Evolutionary conservation across 2,888 invertebrate genomes (phyloP).

Genomic region (Acleris emargana): DNA sequence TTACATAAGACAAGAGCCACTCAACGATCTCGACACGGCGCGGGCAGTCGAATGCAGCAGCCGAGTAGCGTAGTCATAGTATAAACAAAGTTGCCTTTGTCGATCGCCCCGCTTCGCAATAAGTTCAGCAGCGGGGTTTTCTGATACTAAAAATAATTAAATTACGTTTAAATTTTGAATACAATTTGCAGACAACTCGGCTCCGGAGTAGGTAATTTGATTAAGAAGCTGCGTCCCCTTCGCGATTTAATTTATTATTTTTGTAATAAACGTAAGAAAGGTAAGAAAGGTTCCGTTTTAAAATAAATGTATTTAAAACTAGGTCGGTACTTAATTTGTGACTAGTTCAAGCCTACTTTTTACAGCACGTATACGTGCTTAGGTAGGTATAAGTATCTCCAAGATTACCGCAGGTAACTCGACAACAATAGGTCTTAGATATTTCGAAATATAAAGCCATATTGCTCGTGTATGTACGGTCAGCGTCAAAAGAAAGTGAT

Average conservation of each 20-base stretch:
- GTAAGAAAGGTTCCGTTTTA: conserved; percentile 21
- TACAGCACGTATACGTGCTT: conserved; percentile 1
- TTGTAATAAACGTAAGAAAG: neutral
- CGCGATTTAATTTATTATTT: conserved; percentile 19
- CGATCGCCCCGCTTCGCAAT: conserved; percentile 1
- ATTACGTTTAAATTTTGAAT: conserved; percentile 14
- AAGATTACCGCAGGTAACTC: too few relatives aligned
- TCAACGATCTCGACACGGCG: conserved; percentile 35
- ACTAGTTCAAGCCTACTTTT: neutral
- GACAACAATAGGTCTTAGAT: too few relatives aligned
- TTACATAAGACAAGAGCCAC: conserved; percentile 41
- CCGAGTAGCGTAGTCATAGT: conserved; percentile 20
- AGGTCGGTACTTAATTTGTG: conserved; percentile 17
- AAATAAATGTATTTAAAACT: conserved; percentile 20
- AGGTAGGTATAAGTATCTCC: too few relatives aligned
- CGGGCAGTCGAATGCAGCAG: conserved; percentile 29
- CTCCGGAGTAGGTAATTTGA: conserved; percentile 14
- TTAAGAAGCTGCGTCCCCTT: conserved; percentile 12
- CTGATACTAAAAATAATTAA: neutral
- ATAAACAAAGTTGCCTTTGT: conserved; percentile 20
- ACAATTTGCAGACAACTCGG: conserved; percentile 9
- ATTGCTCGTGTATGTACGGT: too few relatives aligned
- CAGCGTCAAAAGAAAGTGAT: too few relatives aligned
- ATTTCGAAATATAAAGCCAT: too few relatives aligned
- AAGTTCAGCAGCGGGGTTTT: neutral